These are phyloP conservation scores for Orchesellides sinensis DNA, from an alignment of 2,888 invertebrate species.

Conservation along the genomic window DNA sequence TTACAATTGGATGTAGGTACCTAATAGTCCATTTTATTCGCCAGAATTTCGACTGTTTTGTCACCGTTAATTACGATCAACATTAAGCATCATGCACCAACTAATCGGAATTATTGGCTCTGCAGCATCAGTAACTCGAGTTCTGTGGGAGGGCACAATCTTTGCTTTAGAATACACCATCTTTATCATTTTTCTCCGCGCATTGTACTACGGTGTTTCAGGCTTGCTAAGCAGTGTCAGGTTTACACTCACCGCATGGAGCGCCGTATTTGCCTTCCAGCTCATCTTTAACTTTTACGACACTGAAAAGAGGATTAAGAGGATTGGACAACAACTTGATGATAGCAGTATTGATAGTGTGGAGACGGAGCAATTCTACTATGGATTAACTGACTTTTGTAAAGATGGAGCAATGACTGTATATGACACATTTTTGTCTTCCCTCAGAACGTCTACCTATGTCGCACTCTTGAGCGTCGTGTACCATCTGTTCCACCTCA, in stretches of 20 bases:
- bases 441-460: background rate
- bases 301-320: too few species aligned
- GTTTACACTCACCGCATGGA: background rate
- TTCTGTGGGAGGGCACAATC: background rate
- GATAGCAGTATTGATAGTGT: background rate
- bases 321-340: too few species aligned
- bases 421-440: background rate
- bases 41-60: background rate
- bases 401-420: background rate
- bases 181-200: background rate
- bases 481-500: too few species aligned
- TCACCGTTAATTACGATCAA: background rate
- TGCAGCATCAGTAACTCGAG: background rate
- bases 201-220: background rate
- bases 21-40: too few species aligned
- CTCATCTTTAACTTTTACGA: background rate
- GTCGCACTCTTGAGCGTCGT: too few species aligned
- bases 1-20: too few species aligned
- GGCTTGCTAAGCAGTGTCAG: background rate
- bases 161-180: slow-evolving; percentile 20
- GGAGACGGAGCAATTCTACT: too few species aligned
- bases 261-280: background rate
- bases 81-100: background rate
- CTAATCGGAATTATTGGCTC: background rate
- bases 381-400: background rate